A percentile compares a stretch with the other conserved stretches of the same genome.
Evolutionary conservation across 1,140 invertebrate species (phyloP).

Genomic region (Ylistrum balloti): DNA sequence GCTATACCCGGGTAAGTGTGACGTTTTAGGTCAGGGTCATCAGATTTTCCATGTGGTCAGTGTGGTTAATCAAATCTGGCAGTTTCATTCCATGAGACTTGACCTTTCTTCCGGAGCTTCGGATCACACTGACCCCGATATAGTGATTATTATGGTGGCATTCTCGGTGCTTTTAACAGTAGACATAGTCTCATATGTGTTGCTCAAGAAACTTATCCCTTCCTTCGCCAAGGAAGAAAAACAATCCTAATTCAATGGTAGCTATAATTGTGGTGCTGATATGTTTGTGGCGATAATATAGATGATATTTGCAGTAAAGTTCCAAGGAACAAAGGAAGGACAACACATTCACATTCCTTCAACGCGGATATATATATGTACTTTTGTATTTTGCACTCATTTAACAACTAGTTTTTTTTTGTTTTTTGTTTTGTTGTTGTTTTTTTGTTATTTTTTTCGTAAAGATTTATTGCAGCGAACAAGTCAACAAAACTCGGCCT

Average conservation of each 20-base stretch:
- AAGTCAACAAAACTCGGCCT: too few species aligned
- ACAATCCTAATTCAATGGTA: not conserved
- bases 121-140: constrained; percentile 58
- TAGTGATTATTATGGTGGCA: not conserved
- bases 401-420: too few species aligned
- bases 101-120: constrained; percentile 62
- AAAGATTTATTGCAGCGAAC: too few species aligned
- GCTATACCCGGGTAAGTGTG: constrained; percentile 81
- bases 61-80: constrained; percentile 78
- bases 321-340: too few species aligned
- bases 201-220: not conserved
- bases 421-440: too few species aligned
- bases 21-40: constrained; percentile 83
- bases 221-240: not conserved
- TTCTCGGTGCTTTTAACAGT: not conserved
- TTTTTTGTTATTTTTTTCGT: too few species aligned
- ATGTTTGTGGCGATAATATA: not conserved
- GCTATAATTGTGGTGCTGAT: not conserved
- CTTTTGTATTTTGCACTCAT: too few species aligned
- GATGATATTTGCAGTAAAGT: too few species aligned
- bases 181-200: not conserved
- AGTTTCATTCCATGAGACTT: constrained; percentile 74
- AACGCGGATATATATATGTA: too few species aligned
- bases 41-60: constrained; percentile 83
- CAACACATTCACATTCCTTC: too few species aligned